Evolutionary conservation across 2,888 invertebrate genomes (phyloP), one percentile per base, ranked within the genome.

Genomic region (Pantelozetes paolii): DNA sequence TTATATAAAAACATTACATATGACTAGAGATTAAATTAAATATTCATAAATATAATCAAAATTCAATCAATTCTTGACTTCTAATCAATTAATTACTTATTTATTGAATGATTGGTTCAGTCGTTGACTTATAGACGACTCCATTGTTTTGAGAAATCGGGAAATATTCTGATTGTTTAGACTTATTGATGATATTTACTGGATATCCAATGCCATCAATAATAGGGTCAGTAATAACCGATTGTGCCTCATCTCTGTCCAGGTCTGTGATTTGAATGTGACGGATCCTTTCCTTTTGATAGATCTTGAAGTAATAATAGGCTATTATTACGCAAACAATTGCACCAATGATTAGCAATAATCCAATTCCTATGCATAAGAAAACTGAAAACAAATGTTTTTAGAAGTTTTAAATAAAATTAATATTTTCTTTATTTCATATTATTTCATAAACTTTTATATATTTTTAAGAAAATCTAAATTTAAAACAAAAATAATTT

Each of bases 41-140:
- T n/a, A n/a, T n/a, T n/a, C n/a, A n/a, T n/a, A n/a, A n/a, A n/a
- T n/a, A n/a, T n/a, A n/a, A n/a, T n/a, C n/a, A n/a, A n/a, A n/a
- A n/a, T n/a, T n/a, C n/a, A n/a, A n/a, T n/a, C n/a, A n/a, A n/a
- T n/a, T n/a, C n/a, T n/a, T n/a, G n/a, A n/a, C n/a, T n/a, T n/a
- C n/a, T n/a, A n/a, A n/a, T n/a, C n/a, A n/a, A n/a, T n/a, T n/a
- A n/a, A n/a, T n/a, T n/a, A n/a, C n/a, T n/a, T n/a, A n/a, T n/a
- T n/a, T n/a, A n/a, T n/a, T n/a, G n/a, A n/a, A n/a, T 59, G n/a
- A 36, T 62, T 32, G 62, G 62, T 62, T 62, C 62, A 62, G 62
- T 62, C 30, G 62, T 62, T 26, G 62, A 62, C 32, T 62, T 62
- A 62, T 62, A 62, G n/a, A 62, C 62, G 15, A 32, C 20, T 32